These are phyloP conservation scores for Hermaeophaga mercurialis DNA, from an alignment of 2,888 invertebrate genomes.

Conservation along the genomic window DNA sequence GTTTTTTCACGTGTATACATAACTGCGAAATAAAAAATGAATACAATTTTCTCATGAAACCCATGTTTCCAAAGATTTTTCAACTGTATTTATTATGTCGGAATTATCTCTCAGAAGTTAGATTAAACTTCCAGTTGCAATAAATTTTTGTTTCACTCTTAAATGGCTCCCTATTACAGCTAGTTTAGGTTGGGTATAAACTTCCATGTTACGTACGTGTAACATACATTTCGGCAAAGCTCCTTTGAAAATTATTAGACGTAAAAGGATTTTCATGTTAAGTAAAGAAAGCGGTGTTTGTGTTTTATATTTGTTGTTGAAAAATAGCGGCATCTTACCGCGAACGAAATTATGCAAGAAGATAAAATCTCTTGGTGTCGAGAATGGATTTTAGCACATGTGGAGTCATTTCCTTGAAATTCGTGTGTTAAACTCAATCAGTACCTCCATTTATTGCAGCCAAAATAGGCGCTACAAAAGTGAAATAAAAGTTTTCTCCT, in stretches of 20 bases:
- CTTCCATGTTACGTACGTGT: conserved; percentile 22
- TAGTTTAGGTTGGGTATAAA: conserved; percentile 25
- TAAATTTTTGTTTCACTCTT: conserved; percentile 23
- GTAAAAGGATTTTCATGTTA: conserved; percentile 26
- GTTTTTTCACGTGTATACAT: too few relatives aligned
- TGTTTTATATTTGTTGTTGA: conserved; percentile 9
- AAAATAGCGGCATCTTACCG: conserved; percentile 5
- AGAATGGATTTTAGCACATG: conserved; percentile 6
- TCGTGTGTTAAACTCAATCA: too few relatives aligned
- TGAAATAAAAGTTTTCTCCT: too few relatives aligned
- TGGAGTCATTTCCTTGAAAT: too few relatives aligned
- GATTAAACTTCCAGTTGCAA: conserved; percentile 9
- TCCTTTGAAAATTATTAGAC: conserved; percentile 24
- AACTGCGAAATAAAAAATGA: too few relatives aligned
- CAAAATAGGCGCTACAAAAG: too few relatives aligned
- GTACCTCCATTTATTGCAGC: too few relatives aligned
- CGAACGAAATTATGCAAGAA: conserved; percentile 9
- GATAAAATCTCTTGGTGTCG: conserved; percentile 7
- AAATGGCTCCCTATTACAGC: conserved; percentile 28
- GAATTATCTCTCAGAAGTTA: conserved; percentile 1
- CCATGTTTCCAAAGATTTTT: conserved; percentile 2
- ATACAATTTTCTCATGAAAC: too few relatives aligned
- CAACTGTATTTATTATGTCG: not conserved
- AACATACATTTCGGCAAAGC: conserved; percentile 20
- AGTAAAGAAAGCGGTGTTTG: conserved; percentile 13